These are phyloP conservation scores for Hippoglossus hippoglossus DNA, from an alignment of 2,797 vertebrate species.

Conservation along the genomic window DNA sequence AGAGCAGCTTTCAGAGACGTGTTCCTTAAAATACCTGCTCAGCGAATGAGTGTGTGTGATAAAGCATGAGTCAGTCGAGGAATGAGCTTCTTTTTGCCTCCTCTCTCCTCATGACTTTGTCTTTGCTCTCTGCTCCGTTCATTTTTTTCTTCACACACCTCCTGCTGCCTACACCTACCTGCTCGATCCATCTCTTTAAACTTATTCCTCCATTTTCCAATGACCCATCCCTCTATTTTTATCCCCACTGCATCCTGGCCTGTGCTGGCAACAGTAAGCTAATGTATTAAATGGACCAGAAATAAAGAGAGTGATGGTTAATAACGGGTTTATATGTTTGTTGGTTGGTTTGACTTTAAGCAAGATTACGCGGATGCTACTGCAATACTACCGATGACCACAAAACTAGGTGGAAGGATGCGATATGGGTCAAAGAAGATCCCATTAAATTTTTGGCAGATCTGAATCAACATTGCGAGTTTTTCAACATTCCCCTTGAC, in stretches of 20 bases:
- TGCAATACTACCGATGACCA: too few relatives aligned
- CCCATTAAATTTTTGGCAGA: too few relatives aligned
- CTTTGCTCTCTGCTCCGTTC: conserved; percentile 32
- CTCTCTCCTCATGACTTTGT: conserved; percentile 35
- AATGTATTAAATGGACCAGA: conserved; percentile 20
- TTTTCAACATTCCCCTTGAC: too few relatives aligned
- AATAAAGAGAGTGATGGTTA: conserved; percentile 9
- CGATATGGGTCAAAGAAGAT: too few relatives aligned
- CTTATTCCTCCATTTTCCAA: conserved; percentile 15
- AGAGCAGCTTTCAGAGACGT: conserved; percentile 36
- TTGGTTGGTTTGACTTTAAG: too few relatives aligned
- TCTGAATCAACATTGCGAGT: too few relatives aligned
- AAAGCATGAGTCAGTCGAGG: conserved; percentile 36
- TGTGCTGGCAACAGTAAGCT: conserved; percentile 18
- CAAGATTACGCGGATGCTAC: too few relatives aligned
- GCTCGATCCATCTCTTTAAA: conserved; percentile 42
- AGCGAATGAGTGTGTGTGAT: conserved; percentile 42
- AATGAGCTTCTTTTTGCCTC: conserved; percentile 7
- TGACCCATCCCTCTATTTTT: conserved; percentile 37
- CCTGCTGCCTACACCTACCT: conserved; percentile 52
- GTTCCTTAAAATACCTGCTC: conserved; percentile 43
- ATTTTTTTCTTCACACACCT: conserved; percentile 14
- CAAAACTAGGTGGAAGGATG: too few relatives aligned
- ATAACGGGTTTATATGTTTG: conserved; percentile 11
- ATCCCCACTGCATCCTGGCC: conserved; percentile 18